phyloP scores from a whole-genome alignment of 2,888 invertebrate genomes.

The Strigamia maritima region DNA sequence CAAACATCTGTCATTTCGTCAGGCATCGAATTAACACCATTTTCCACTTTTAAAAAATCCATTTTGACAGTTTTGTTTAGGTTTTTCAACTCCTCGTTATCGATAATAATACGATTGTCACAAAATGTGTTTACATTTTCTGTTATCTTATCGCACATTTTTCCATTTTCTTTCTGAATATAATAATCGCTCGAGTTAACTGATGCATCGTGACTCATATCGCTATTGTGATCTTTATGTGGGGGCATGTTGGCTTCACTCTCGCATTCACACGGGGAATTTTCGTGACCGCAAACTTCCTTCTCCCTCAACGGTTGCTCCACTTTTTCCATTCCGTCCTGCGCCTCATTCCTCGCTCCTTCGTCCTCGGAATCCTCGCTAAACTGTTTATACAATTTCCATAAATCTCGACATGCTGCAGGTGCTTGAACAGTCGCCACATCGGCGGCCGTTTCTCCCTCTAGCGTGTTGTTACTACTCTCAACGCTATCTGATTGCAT shows the following conservation, averaged over 20 bases:
- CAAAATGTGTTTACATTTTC: neutral
- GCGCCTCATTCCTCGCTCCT: neutral
- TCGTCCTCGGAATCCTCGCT: conserved; percentile 39
- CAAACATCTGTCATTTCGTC: neutral
- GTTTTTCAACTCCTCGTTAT: neutral
- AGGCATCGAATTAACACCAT: too few relatives aligned
- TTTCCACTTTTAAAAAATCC: too few relatives aligned
- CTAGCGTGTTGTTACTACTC: conserved; percentile 27
- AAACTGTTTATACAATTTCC: conserved; percentile 37
- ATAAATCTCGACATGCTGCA: conserved; percentile 35
- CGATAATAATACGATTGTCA: neutral
- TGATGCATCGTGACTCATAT: neutral
- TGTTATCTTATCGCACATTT: neutral
- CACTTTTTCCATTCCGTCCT: conserved; percentile 1
- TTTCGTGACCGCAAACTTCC: neutral
- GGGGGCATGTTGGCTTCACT: neutral
- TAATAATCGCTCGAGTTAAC: neutral
- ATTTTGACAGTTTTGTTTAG: neutral
- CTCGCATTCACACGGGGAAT: neutral
- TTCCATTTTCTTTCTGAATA: neutral
- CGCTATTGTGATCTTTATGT: neutral
- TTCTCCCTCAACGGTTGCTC: neutral
- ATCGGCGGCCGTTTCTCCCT: conserved; percentile 19
- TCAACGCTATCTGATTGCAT: conserved; percentile 27
- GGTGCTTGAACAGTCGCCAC: conserved; percentile 32